Evolutionary conservation across 2,113 vertebrate species (phyloP).

Genomic region (Coryphaenoides rupestris): DNA sequence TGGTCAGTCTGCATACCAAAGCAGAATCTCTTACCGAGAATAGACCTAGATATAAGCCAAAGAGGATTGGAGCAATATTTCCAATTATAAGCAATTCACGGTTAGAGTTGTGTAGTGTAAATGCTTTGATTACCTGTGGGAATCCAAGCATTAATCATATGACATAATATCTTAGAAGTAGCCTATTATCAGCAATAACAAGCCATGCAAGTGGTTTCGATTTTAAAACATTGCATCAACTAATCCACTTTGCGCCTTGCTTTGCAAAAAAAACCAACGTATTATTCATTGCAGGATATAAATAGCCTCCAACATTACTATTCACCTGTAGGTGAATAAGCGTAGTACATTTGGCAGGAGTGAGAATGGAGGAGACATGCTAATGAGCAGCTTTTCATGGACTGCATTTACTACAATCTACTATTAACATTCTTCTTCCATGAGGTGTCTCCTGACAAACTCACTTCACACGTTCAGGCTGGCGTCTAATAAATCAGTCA

Average conservation of each 20-base stretch:
- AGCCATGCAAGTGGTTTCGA: too few species aligned
- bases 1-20: constrained; percentile 5
- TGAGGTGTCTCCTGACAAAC: constrained; percentile 18
- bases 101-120: not conserved
- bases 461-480: constrained; percentile 7
- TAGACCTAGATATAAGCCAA: not conserved
- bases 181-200: too few species aligned
- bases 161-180: not conserved
- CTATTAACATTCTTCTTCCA: constrained; percentile 15
- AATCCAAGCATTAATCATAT: not conserved
- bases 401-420: constrained; percentile 19
- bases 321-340: not conserved
- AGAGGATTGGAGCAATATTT: not conserved
- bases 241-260: not conserved
- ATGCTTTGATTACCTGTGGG: not conserved
- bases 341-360: constrained; percentile 12
- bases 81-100: not conserved
- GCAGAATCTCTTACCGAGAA: not conserved
- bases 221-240: too few species aligned
- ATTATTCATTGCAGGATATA: not conserved
- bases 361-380: not conserved
- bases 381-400: constrained; percentile 18
- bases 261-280: not conserved
- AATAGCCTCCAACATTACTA: not conserved
- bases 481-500: constrained; percentile 20